Conservation (phyloP, 2,888 invertebrate species). For the Rosalia funebris region DNA sequence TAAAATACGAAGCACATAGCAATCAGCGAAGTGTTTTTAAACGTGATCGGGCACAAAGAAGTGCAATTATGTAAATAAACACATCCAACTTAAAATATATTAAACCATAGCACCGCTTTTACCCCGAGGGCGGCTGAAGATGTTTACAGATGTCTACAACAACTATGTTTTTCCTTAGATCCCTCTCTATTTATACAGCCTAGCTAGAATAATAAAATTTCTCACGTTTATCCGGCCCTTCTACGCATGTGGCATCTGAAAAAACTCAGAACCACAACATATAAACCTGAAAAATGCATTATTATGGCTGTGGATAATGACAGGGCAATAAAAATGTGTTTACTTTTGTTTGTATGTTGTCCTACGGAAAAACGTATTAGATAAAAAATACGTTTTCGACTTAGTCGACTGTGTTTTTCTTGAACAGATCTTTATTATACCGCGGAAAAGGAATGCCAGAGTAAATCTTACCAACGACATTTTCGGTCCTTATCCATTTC, state of each 20-base stretch:
- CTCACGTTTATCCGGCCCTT: slow-evolving; percentile 29
- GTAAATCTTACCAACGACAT: too few relatives aligned
- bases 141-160: slow-evolving; percentile 27
- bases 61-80: slow-evolving; percentile 32
- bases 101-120: slow-evolving; percentile 2
- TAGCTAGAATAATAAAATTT: slow-evolving; percentile 32
- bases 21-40: slow-evolving; percentile 27
- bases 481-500: too few relatives aligned
- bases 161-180: slow-evolving; percentile 26
- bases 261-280: slow-evolving; percentile 9
- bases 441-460: too few relatives aligned
- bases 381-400: background rate
- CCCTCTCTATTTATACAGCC: slow-evolving; percentile 32
- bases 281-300: slow-evolving; percentile 17
- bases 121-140: slow-evolving; percentile 17
- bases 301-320: slow-evolving; percentile 10
- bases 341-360: background rate
- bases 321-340: slow-evolving; percentile 11
- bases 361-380: background rate
- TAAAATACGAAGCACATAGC: slow-evolving; percentile 6
- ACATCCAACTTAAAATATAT: slow-evolving; percentile 25
- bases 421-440: background rate
- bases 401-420: too few relatives aligned
- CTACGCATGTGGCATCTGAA: slow-evolving; percentile 19
- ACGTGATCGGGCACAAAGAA: slow-evolving; percentile 31